Conservation (phyloP, 2,113 vertebrate species). For the Strix aluco region DNA sequence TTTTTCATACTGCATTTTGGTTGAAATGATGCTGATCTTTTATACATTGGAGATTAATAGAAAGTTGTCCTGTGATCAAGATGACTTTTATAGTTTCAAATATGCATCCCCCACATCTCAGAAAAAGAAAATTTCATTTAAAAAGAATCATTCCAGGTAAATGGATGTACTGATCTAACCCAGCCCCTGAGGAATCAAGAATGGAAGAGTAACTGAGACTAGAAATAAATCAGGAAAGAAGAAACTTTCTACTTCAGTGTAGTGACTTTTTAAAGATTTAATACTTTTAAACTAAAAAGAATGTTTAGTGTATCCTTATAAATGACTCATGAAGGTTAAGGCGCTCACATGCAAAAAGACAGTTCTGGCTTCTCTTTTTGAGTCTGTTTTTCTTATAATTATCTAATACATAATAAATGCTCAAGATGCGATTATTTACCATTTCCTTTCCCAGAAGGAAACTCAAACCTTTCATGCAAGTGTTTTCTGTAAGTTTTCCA, state of each 20-base stretch:
- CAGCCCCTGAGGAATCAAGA: not conserved
- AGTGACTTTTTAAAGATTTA: not conserved
- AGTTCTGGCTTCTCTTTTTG: not conserved
- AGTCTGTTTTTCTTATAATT: not conserved
- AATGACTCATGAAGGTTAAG: not conserved
- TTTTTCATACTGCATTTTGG: not conserved
- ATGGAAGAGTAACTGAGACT: not conserved
- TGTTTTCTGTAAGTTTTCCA: not conserved
- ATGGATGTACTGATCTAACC: not conserved
- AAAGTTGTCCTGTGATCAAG: not conserved
- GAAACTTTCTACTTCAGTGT: not conserved
- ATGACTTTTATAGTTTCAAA: not conserved
- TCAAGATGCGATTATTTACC: not conserved
- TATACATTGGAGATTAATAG: not conserved
- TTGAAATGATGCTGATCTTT: not conserved
- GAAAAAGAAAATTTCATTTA: not conserved
- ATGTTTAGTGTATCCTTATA: not conserved
- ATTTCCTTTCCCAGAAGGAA: not conserved
- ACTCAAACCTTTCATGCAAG: not conserved
- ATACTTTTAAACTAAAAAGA: not conserved
- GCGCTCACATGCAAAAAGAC: not conserved
- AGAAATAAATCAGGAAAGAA: not conserved
- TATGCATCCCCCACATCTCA: not conserved
- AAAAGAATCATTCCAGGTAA: not conserved
- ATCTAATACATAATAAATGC: not conserved